Evolutionary conservation across 2,888 invertebrate genomes (phyloP), one percentile per base, ranked within the genome.

Genomic region (Papilio gigon): DNA sequence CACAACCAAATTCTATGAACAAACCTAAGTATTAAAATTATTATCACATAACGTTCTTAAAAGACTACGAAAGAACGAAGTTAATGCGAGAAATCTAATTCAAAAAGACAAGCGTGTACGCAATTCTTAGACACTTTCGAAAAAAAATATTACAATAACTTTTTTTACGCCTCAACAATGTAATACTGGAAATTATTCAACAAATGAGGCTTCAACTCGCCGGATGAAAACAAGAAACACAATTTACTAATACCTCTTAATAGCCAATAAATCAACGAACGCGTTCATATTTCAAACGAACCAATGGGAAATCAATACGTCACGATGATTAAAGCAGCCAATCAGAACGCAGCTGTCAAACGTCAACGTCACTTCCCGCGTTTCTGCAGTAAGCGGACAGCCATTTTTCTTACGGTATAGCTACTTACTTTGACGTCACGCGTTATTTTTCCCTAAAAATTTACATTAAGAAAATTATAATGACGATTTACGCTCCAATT

Each of bases 161-260:
- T 66, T 72, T 66, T 73, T 75, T 71, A 82, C 80, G 84, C 85
- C 85, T 86, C 84, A 82, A 84, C 78, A 74, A 81, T 83, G 78
- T 88, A 89, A 89, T 88, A 89, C 88, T 88, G 87, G 77, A 82
- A 80, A 70, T 73, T 61, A 58, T 74, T 74, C 70, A 63, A 70
- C 76, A 77, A 71, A 60, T 60, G 56, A 22, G 11, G n/a, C 14
- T 25, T 22, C 1, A 47, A 47, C 11, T 22, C 20, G 20, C 44
- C 12, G 22, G 47, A 4, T n/a, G n/a, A n/a, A n/a, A n/a, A n/a
- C n/a, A n/a, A n/a, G n/a, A n/a, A n/a, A n/a, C n/a, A n/a, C n/a
- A n/a, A n/a, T n/a, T n/a, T n/a, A 8, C 42, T 42, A 17, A 17
- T 42, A 22, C 20, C 8, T 3, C 9, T 9, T 9, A 50, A 25